Percentiles rank a stretch among this genome's conserved stretches.
Evolutionary conservation across 2,797 vertebrate genomes (phyloP).

Genomic region (Triplophysa bombifrons): DNA sequence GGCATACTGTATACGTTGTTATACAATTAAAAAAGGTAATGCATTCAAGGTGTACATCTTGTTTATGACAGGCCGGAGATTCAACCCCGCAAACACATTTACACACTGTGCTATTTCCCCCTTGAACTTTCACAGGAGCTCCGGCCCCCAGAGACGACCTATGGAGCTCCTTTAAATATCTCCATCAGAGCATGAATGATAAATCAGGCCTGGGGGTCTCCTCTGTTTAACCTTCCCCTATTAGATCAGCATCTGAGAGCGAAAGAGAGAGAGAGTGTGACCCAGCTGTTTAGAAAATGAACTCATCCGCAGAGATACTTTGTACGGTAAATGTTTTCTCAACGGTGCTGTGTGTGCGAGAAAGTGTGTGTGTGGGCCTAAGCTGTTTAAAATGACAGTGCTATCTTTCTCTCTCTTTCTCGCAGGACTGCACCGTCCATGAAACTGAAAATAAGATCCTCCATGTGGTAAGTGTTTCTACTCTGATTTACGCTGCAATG

Average conservation of each 20-base stretch:
- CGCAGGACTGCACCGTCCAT: constrained; percentile 94
- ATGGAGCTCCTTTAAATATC: constrained; percentile 37
- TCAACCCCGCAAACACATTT: neutral
- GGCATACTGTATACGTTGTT: no score
- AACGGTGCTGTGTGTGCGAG: constrained; percentile 53
- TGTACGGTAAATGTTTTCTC: constrained; percentile 58
- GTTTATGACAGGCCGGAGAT: neutral
- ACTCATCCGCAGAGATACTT: constrained; percentile 23
- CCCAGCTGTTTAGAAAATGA: constrained; percentile 40
- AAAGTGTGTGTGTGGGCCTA: constrained; percentile 35
- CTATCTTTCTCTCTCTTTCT: constrained; percentile 56
- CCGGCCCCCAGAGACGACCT: neutral
- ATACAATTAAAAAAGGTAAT: no score
- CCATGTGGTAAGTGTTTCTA: constrained; percentile 87
- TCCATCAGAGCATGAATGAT: constrained; percentile 49
- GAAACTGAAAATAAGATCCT: constrained; percentile 99
- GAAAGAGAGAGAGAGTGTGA: constrained; percentile 34
- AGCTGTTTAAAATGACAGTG: constrained; percentile 23
- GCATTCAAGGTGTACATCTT: neutral
- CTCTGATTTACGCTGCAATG: constrained; percentile 16
- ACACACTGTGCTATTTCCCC: neutral
- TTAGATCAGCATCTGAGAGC: constrained; percentile 41
- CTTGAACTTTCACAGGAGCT: constrained; percentile 27
- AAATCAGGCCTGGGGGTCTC: constrained; percentile 40
- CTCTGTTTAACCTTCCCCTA: constrained; percentile 40